Evolutionary conservation across 2,797 vertebrate species (phyloP), one percentile per base, ranked within the genome.

Genomic region (Arrhamphus sclerolepis): DNA sequence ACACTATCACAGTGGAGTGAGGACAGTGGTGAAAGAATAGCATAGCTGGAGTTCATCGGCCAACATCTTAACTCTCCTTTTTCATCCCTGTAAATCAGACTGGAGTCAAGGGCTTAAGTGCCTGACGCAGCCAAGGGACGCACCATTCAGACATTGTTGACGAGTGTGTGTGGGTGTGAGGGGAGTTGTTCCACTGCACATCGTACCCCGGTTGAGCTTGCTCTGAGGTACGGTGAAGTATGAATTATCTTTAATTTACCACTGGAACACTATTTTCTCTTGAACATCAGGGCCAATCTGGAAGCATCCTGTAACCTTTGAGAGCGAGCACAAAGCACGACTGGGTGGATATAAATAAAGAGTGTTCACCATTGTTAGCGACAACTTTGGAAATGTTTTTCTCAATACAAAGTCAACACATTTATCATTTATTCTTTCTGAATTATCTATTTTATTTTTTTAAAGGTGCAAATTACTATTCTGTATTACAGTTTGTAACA

Each of bases 31-130:
- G 86, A 86, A 83, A 82, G 78, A 75, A 49, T 47, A 78, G 77
- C 75, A 52, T 81, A 73, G 82, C 78, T 80, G 74, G 79, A 77
- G 84, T 72, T 89, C 84, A 88, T 87, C 65, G 58, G 66, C 78
- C 66, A 82, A 80, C 75, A 75, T 84, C 80, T 83, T 77, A 82
- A 82, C 80, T 86, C 75, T 70, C 73, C 63, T 64, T 71, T 78
- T 84, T 84, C 78, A 73, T 86, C 78, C 80, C 72, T 72, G 80
- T 87, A 83, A 90, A 87, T 89, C 88, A 87, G 79, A 59, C 46
- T 29, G n/a, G n/a, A 65, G 84, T 78, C 81, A 63, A 80, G 66
- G 74, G 78, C 80, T 85, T 80, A 81, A 80, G 86, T 79, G 77
- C 70, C 72, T 68, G 77, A 86, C 65, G 51, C 77, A 66, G 84